Evolutionary conservation across 2,888 invertebrate genomes (phyloP).

Genomic region (Drosophila hamatofila): DNA sequence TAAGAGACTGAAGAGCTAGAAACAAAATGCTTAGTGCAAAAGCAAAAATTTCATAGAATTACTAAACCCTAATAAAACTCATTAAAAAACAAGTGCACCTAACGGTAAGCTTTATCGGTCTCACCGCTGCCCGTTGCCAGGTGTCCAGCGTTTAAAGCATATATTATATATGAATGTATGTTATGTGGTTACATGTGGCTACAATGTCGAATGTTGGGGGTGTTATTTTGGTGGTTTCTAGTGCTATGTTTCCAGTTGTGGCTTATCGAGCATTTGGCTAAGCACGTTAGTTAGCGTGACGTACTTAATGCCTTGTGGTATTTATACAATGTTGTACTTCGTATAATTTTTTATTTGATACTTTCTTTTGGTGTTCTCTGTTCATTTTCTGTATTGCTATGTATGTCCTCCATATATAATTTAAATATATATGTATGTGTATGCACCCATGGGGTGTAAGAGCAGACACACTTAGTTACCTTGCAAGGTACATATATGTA

Average conservation of each 20-base stretch:
- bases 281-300: slow-evolving; percentile 47
- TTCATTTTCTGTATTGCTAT: slow-evolving; percentile 45
- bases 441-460: slow-evolving; percentile 74
- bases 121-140: slow-evolving; percentile 4
- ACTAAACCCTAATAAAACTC: not conserved
- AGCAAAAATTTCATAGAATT: not conserved
- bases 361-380: slow-evolving; percentile 42
- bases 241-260: slow-evolving; percentile 32
- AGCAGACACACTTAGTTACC: slow-evolving; percentile 65
- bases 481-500: slow-evolving; percentile 23
- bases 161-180: slow-evolving; percentile 4
- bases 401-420: slow-evolving; percentile 30
- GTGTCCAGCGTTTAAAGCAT: slow-evolving; percentile 8
- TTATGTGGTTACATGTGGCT: not conserved
- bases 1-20: not conserved
- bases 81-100: not conserved
- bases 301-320: slow-evolving; percentile 45
- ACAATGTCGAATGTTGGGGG: slow-evolving; percentile 6
- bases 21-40: not conserved
- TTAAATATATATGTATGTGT: slow-evolving; percentile 51
- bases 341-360: slow-evolving; percentile 14
- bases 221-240: slow-evolving; percentile 1
- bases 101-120: not conserved
- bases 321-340: slow-evolving; percentile 53
- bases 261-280: slow-evolving; percentile 30